Conservation (phyloP, 2,888 invertebrate genomes). For the Aspidiotus rigidus region DNA sequence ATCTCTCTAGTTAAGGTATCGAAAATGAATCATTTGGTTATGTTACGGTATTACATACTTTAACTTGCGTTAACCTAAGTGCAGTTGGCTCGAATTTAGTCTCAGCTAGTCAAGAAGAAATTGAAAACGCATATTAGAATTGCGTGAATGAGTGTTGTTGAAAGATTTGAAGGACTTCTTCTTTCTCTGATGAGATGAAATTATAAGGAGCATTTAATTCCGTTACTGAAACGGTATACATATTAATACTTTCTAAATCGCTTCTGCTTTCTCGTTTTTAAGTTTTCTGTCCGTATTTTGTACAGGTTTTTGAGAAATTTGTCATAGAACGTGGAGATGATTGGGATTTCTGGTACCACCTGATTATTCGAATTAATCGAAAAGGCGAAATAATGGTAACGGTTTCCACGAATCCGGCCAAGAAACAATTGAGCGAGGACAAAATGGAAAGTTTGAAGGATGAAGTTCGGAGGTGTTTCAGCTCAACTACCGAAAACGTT, state of each 20-base stretch:
- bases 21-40: conserved; percentile 11
- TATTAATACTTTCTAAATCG: background rate
- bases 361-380: conserved; percentile 49
- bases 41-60: background rate
- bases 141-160: too few species aligned
- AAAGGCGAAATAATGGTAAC: conserved; percentile 46
- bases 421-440: conserved; percentile 39
- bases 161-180: too few species aligned
- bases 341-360: conserved; percentile 50
- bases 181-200: too few species aligned
- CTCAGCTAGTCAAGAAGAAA: too few species aligned
- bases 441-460: conserved; percentile 43
- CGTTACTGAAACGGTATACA: background rate
- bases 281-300: background rate
- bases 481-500: conserved; percentile 41
- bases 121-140: too few species aligned
- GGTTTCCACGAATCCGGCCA: conserved; percentile 47
- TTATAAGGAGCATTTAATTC: background rate
- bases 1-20: conserved; percentile 42
- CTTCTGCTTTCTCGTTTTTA: background rate
- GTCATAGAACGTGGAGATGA: conserved; percentile 35
- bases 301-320: conserved; percentile 37
- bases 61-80: background rate
- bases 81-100: too few species aligned
- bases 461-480: conserved; percentile 43